phyloP scores from a whole-genome alignment of 2,797 vertebrate genomes.

The Sebastes reedi region DNA sequence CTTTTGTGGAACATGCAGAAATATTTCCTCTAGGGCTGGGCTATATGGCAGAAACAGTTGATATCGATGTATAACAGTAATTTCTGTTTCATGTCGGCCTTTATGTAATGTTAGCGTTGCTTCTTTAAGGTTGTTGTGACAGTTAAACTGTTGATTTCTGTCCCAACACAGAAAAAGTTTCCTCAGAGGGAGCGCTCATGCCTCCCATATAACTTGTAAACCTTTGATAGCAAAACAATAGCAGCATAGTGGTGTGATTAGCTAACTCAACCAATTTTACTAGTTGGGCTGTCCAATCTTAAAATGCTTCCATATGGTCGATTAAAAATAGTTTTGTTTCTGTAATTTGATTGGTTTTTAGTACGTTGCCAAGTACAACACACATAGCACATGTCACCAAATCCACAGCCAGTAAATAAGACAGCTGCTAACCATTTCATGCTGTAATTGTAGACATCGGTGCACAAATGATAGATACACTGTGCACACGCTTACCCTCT shows the following conservation, averaged over 20 bases:
- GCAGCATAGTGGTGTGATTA: not conserved
- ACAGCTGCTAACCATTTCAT: slow-evolving; percentile 37
- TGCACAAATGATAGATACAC: slow-evolving; percentile 8
- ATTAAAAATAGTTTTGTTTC: not conserved
- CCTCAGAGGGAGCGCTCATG: not conserved
- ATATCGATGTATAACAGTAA: no score
- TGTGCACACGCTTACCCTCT: not conserved
- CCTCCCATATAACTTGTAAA: not conserved
- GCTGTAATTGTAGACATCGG: slow-evolving; percentile 43
- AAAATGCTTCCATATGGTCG: not conserved
- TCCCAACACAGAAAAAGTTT: not conserved
- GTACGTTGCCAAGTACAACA: not conserved
- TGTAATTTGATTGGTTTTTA: not conserved
- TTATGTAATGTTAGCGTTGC: not conserved
- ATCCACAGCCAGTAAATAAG: slow-evolving; percentile 11
- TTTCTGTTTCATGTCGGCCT: not conserved
- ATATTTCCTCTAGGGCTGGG: not conserved
- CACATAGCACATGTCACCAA: slow-evolving; percentile 28
- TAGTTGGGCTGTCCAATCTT: not conserved
- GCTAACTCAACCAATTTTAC: not conserved
- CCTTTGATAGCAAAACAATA: not conserved
- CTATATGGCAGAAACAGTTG: not conserved
- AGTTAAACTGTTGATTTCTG: not conserved
- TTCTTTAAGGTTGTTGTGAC: not conserved
- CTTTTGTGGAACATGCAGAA: not conserved